Evolutionary conservation across 2,113 vertebrate species (phyloP).

Genomic region (Odontesthes bonariensis): DNA sequence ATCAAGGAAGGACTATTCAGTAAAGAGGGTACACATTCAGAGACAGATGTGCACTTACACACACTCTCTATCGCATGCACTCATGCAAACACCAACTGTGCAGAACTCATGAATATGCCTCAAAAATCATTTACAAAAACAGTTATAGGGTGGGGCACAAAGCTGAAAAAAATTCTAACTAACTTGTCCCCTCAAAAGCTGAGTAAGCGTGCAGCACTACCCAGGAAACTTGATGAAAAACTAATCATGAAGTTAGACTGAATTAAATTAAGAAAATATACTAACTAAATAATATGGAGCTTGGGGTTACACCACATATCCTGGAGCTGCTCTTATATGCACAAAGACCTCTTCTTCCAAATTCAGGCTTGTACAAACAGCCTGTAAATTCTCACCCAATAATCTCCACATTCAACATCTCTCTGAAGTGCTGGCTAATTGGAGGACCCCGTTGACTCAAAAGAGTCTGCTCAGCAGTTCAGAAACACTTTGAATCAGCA

Average conservation of each 20-base stretch:
- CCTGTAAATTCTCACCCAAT: slow-evolving; percentile 39
- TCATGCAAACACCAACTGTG: neutral
- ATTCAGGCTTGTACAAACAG: slow-evolving; percentile 22
- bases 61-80: neutral
- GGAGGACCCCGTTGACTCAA: slow-evolving; percentile 63
- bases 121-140: slow-evolving; percentile 36
- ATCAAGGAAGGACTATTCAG: slow-evolving; percentile 45
- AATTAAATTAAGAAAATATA: neutral
- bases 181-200: neutral
- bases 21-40: slow-evolving; percentile 20
- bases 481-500: slow-evolving; percentile 66
- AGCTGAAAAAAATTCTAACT: slow-evolving; percentile 10
- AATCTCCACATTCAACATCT: slow-evolving; percentile 55
- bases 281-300: slow-evolving; percentile 14
- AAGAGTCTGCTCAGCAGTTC: slow-evolving; percentile 71
- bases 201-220: slow-evolving; percentile 4
- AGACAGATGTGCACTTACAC: slow-evolving; percentile 17
- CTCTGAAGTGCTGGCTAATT: slow-evolving; percentile 62
- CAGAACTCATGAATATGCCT: slow-evolving; percentile 5
- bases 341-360: slow-evolving; percentile 22
- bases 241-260: neutral
- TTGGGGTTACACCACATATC: slow-evolving; percentile 2
- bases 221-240: slow-evolving; percentile 10
- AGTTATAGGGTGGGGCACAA: slow-evolving; percentile 21
- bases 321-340: slow-evolving; percentile 19